These are phyloP conservation scores for Knipowitschia caucasica DNA, from an alignment of 2,797 vertebrate genomes.

Conservation along the genomic window DNA sequence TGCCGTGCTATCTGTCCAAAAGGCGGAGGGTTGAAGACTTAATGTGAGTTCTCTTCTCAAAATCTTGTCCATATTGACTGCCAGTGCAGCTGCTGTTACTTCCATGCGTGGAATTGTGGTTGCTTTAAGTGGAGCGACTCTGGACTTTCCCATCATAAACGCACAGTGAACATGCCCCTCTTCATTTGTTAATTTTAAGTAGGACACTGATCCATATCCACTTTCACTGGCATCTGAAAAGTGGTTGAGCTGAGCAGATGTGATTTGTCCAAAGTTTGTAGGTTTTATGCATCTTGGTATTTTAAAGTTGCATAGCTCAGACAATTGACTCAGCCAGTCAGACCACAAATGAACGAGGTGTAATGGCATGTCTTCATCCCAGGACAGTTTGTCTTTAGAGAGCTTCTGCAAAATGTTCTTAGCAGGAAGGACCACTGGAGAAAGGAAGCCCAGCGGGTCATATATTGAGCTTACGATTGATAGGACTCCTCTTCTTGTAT, in stretches of 20 bases:
- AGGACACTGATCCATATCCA: neutral
- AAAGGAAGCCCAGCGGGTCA: slow-evolving; percentile 24
- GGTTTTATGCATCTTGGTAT: neutral
- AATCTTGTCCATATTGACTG: neutral
- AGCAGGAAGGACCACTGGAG: slow-evolving; percentile 10
- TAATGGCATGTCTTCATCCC: neutral
- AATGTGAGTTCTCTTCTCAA: neutral
- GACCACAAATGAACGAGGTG: neutral
- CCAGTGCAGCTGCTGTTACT: neutral
- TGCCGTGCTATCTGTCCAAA: slow-evolving; percentile 2
- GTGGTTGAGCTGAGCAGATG: neutral
- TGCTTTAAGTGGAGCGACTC: neutral
- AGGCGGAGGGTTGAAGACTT: neutral
- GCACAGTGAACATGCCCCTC: neutral
- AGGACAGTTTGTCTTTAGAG: too few relatives aligned
- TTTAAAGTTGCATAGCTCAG: neutral
- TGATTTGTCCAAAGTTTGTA: neutral
- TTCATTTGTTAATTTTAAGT: neutral
- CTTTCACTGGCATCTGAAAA: slow-evolving; percentile 1
- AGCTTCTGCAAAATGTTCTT: slow-evolving; percentile 7
- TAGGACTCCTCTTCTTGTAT: slow-evolving; percentile 36
- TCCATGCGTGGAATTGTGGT: neutral
- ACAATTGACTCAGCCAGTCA: neutral
- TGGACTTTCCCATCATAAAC: neutral
- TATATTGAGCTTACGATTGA: slow-evolving; percentile 38